phyloP scores from a whole-genome alignment of 1,140 invertebrate genomes.

The Sipha flava region DNA sequence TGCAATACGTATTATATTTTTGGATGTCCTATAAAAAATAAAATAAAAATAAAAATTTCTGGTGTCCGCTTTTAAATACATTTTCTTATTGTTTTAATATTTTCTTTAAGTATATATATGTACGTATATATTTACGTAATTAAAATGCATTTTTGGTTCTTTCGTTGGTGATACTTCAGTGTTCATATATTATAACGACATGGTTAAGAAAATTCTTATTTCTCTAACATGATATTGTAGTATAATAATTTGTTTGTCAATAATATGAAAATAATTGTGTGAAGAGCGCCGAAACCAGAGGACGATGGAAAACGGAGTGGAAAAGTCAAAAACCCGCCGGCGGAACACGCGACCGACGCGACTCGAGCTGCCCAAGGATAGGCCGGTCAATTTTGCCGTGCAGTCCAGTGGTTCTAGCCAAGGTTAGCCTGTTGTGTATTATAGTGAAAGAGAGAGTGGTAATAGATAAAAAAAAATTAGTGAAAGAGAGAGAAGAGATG shows the following conservation, averaged over 20 bases:
- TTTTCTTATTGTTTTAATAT: too few relatives aligned
- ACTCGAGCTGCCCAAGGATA: conserved; percentile 26
- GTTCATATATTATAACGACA: neutral
- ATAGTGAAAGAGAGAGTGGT: neutral
- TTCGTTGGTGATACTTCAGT: too few relatives aligned
- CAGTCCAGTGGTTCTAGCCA: conserved; percentile 15
- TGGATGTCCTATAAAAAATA: neutral
- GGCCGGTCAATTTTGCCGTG: conserved; percentile 8
- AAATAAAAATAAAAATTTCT: too few relatives aligned
- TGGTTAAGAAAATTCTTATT: neutral
- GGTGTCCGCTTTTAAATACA: too few relatives aligned
- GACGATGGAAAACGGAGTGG: neutral
- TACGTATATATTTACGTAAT: too few relatives aligned
- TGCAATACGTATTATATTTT: neutral
- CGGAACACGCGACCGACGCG: neutral
- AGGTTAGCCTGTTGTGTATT: conserved; percentile 11
- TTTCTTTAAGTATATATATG: too few relatives aligned
- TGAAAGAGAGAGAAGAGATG: neutral
- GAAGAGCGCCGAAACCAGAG: conserved; percentile 16
- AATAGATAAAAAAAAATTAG: neutral
- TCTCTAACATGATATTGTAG: neutral
- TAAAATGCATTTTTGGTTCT: neutral
- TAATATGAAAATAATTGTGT: conserved; percentile 21
- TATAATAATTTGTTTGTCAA: conserved; percentile 3
- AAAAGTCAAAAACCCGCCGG: neutral